Evolutionary conservation across 1,140 invertebrate genomes (phyloP).

Genomic region (Agrypnia vestita): DNA sequence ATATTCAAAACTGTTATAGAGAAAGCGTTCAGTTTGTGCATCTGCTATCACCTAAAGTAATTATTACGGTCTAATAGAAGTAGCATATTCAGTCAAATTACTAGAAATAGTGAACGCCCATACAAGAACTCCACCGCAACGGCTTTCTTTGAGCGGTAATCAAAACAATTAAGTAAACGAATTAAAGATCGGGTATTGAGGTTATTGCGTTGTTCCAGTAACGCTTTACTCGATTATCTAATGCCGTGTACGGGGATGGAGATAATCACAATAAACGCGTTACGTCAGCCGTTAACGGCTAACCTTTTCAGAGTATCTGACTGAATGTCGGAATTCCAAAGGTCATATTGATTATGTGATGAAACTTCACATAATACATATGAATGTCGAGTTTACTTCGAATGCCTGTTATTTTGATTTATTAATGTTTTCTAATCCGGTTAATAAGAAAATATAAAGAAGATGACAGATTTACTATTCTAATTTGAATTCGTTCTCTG

Average conservation of each 20-base stretch:
- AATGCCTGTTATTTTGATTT: no score
- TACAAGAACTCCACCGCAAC: background rate
- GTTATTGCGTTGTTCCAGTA: background rate
- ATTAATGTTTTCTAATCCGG: no score
- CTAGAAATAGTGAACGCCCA: slow-evolving; percentile 4
- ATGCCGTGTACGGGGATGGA: background rate
- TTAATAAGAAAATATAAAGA: no score
- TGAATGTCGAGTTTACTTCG: no score
- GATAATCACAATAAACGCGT: slow-evolving; percentile 27
- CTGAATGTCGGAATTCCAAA: background rate
- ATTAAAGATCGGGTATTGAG: slow-evolving; percentile 4
- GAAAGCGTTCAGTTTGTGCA: no score
- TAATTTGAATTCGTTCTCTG: no score
- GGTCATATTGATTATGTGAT: slow-evolving; percentile 36
- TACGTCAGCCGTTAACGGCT: slow-evolving; percentile 14
- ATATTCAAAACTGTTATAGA: no score
- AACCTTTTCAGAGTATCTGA: slow-evolving; percentile 25
- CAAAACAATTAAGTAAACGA: slow-evolving; percentile 32
- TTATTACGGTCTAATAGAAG: no score
- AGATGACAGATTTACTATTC: no score
- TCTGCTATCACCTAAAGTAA: no score
- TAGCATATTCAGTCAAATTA: no score
- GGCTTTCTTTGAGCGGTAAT: slow-evolving; percentile 4
- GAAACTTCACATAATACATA: background rate
- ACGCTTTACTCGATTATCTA: slow-evolving; percentile 32